phyloP scores from a whole-genome alignment of 53 echinoderm and acorn worm genomes.

The Astropecten irregularis region DNA sequence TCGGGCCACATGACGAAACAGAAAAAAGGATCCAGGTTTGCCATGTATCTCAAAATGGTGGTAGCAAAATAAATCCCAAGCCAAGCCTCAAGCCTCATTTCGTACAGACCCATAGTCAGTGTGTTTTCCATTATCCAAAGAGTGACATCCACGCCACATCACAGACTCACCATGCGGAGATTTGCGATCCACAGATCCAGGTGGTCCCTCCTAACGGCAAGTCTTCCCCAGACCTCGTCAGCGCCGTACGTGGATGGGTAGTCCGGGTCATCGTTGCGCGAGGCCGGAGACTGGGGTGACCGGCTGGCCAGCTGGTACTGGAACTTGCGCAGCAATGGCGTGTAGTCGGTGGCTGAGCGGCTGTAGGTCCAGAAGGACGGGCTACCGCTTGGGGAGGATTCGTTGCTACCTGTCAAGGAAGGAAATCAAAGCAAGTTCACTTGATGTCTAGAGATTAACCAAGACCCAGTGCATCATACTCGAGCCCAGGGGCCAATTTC shows the following conservation, averaged over 20 bases:
- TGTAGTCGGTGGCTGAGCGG: slow-evolving; percentile 93
- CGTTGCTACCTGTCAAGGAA: slow-evolving; percentile 73
- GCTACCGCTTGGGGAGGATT: slow-evolving; percentile 90
- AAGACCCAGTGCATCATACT: not conserved
- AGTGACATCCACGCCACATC: too few relatives aligned
- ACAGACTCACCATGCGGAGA: slow-evolving; percentile 85
- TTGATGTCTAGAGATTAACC: not conserved
- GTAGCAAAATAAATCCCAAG: too few relatives aligned
- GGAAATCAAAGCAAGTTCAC: too few relatives aligned
- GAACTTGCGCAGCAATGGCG: slow-evolving; percentile 87
- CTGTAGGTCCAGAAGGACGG: slow-evolving; percentile 96
- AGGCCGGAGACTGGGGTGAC: slow-evolving; percentile 87
- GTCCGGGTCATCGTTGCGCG: slow-evolving; percentile 90
- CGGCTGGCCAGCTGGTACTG: slow-evolving; percentile 98
- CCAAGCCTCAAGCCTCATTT: too few relatives aligned
- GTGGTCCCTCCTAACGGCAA: slow-evolving; percentile 74
- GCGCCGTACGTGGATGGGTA: slow-evolving; percentile 92
- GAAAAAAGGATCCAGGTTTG: too few relatives aligned
- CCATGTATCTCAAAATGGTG: too few relatives aligned
- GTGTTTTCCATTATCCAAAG: too few relatives aligned
- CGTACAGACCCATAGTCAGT: too few relatives aligned
- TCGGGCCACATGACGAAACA: too few relatives aligned
- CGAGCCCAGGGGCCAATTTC: not conserved
- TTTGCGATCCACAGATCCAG: slow-evolving; percentile 89
- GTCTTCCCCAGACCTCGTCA: slow-evolving; percentile 73